phyloP scores from a whole-genome alignment of 2,797 vertebrate species.

The Anguilla obscura region DNA sequence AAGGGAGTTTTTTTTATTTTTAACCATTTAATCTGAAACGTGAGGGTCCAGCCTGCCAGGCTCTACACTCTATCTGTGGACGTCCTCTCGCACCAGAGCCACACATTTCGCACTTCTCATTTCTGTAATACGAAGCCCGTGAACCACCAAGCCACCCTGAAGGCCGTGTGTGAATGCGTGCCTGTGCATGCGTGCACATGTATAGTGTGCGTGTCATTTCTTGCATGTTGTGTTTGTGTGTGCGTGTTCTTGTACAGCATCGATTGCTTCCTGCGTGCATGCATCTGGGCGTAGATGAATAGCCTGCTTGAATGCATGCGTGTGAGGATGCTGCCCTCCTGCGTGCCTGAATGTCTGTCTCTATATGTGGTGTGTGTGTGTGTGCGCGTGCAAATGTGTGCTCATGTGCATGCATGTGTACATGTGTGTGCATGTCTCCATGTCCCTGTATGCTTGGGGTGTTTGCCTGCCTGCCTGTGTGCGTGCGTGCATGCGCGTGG shows the following conservation, averaged over 20 bases:
- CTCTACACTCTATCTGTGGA: not conserved
- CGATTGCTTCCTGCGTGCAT: no score
- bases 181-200: not conserved
- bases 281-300: no score
- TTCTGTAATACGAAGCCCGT: not conserved
- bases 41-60: not conserved
- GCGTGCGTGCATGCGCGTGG: not conserved
- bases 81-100: not conserved
- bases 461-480: not conserved
- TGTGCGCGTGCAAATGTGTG: not conserved
- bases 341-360: no score
- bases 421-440: not conserved
- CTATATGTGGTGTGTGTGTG: not conserved
- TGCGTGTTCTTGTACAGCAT: not conserved
- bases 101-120: not conserved
- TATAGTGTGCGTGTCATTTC: not conserved
- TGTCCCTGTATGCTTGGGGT: not conserved
- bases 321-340: no score
- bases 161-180: not conserved
- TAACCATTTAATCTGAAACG: not conserved
- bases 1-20: not conserved
- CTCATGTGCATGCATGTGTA: no score
- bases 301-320: no score
- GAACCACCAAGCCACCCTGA: not conserved
- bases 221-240: not conserved